Evolutionary conservation across 1,140 invertebrate genomes (phyloP).

Genomic region (Hylyphantes graminicola): DNA sequence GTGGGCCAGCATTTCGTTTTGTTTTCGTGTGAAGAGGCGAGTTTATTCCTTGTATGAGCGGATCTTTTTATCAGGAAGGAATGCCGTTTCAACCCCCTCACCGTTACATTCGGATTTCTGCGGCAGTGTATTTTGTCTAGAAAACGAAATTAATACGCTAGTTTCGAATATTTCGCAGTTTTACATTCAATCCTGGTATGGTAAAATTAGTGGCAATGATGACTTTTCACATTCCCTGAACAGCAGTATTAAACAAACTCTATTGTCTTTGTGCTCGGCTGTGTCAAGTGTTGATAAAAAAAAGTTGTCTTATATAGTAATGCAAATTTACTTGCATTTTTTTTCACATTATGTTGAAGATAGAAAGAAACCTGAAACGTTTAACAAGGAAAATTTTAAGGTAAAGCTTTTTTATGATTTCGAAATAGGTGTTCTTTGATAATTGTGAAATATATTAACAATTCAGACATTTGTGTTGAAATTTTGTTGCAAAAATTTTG

Average conservation of each 20-base stretch:
- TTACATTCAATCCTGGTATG: conserved; percentile 51
- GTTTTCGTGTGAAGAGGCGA: conserved; percentile 1
- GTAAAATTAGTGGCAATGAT: conserved; percentile 35
- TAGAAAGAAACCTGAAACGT: conserved; percentile 31
- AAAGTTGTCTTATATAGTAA: conserved; percentile 22
- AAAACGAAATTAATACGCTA: conserved; percentile 43
- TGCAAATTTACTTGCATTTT: conserved; percentile 42
- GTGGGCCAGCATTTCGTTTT: conserved; percentile 6
- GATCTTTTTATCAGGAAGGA: not conserved
- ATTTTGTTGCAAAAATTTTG: not conserved
- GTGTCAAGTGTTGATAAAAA: conserved; percentile 37
- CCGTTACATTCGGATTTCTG: conserved; percentile 12
- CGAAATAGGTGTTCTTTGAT: not conserved
- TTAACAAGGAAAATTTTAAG: conserved; percentile 35
- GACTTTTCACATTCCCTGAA: conserved; percentile 31
- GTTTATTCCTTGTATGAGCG: conserved; percentile 11
- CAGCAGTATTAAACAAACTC: conserved; percentile 24
- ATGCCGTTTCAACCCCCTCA: not conserved
- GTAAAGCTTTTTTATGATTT: conserved; percentile 14
- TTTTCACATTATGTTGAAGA: conserved; percentile 37
- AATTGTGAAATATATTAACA: not conserved
- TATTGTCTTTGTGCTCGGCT: conserved; percentile 2
- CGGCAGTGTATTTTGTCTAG: conserved; percentile 2
- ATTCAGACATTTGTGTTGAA: not conserved
- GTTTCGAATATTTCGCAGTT: conserved; percentile 39